Evolutionary conservation across 2,113 vertebrate species (phyloP).

Genomic region (Crotalus horridus): DNA sequence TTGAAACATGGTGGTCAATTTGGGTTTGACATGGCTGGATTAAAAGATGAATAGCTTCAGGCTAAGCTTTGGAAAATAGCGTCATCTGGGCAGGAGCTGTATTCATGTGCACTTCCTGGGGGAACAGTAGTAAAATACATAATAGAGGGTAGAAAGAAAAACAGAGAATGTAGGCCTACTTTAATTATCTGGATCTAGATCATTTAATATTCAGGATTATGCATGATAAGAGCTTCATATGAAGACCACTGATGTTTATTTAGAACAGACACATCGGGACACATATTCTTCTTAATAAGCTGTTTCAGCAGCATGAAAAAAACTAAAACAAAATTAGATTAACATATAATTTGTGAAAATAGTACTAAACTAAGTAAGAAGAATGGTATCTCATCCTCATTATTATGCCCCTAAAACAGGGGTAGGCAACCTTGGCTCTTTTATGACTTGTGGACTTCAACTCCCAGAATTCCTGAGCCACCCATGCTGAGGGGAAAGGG

Average conservation of each 20-base stretch:
- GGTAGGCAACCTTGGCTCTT: too few species aligned
- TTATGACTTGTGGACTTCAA: too few species aligned
- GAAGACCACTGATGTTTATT: not conserved
- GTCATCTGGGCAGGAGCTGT: constrained; percentile 93
- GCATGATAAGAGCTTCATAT: not conserved
- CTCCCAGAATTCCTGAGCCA: too few species aligned
- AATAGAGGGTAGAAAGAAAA: not conserved
- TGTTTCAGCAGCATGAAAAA: not conserved
- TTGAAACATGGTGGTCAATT: constrained; percentile 84
- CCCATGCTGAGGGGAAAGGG: too few species aligned
- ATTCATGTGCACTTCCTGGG: constrained; percentile 88
- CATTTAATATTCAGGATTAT: not conserved
- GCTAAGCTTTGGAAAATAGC: constrained; percentile 89
- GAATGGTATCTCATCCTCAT: not conserved
- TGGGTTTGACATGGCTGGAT: constrained; percentile 90
- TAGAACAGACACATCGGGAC: not conserved
- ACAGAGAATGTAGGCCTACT: not conserved
- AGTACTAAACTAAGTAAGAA: not conserved
- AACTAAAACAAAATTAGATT: not conserved
- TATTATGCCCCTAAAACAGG: not conserved
- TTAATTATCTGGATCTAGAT: not conserved
- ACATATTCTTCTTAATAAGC: not conserved
- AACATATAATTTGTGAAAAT: not conserved
- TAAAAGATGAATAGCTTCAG: constrained; percentile 85
- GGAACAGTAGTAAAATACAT: constrained; percentile 14